phyloP scores from a whole-genome alignment of 2,888 invertebrate genomes.

The Tetheella fluctuosa region DNA sequence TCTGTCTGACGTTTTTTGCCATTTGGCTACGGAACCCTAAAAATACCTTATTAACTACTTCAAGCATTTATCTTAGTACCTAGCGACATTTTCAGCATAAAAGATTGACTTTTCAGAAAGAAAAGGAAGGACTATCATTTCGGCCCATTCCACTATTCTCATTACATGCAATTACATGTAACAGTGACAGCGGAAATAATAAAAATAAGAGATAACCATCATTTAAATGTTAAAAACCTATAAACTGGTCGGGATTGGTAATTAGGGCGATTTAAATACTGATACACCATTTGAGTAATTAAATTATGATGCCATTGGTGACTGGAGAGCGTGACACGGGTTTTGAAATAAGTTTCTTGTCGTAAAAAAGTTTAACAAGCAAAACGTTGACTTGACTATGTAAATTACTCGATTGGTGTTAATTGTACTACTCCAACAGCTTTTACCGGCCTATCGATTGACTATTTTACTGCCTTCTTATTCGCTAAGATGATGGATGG shows the following conservation, averaged over 20 bases:
- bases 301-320: slow-evolving; percentile 14
- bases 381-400: neutral
- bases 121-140: too few species aligned
- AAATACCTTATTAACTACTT: too few species aligned
- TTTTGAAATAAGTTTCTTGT: neutral
- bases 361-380: slow-evolving; percentile 5
- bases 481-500: too few species aligned
- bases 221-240: slow-evolving; percentile 34
- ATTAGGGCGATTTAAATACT: slow-evolving; percentile 40
- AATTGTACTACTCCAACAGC: neutral
- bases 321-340: neutral
- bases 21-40: too few species aligned
- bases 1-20: too few species aligned
- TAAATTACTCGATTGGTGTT: neutral
- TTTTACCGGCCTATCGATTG: too few species aligned
- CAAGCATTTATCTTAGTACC: too few species aligned
- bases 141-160: neutral
- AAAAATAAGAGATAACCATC: slow-evolving; percentile 50
- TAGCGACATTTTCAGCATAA: too few species aligned
- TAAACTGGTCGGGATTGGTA: slow-evolving; percentile 41
- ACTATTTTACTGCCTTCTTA: too few species aligned
- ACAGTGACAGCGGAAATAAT: slow-evolving; percentile 49
- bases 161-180: slow-evolving; percentile 17
- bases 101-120: too few species aligned
- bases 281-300: slow-evolving; percentile 20